These are phyloP conservation scores for Nasonia vitripennis DNA, from an alignment of 1,140 invertebrate species.

Conservation along the genomic window DNA sequence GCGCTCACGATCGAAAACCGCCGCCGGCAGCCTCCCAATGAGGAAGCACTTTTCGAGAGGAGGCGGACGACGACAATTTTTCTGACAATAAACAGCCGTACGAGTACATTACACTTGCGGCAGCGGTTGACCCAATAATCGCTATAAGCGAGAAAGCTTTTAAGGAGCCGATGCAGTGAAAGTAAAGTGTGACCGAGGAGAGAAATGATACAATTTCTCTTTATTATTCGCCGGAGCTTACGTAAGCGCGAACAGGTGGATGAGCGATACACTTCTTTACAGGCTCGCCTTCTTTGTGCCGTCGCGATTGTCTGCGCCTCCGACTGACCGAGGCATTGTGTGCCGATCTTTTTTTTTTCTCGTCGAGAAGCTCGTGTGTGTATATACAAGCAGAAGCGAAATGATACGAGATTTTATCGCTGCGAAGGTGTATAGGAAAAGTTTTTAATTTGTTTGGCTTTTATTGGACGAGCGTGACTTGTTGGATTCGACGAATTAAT, in stretches of 20 bases:
- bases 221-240: constrained; percentile 27
- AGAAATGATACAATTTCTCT: constrained; percentile 65
- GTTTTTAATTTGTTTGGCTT: too few relatives aligned
- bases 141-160: background rate
- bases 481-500: too few relatives aligned
- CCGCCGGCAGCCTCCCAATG: background rate
- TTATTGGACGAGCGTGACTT: too few relatives aligned
- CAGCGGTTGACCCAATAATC: constrained; percentile 37
- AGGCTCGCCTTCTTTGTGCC: background rate
- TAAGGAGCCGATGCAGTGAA: constrained; percentile 59
- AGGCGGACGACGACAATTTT: background rate
- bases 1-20: background rate
- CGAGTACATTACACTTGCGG: background rate
- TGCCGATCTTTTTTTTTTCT: constrained; percentile 16
- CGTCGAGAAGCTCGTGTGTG: background rate
- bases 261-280: background rate
- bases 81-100: background rate
- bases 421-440: too few relatives aligned
- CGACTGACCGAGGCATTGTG: background rate
- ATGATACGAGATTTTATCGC: background rate
- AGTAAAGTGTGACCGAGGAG: constrained; percentile 55
- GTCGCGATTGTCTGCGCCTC: background rate
- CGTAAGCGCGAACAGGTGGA: constrained; percentile 13
- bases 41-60: background rate
- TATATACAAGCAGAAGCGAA: background rate